Percentiles rank a stretch among this genome's conserved stretches.
These are phyloP conservation scores for Puffinus mauretanicus DNA, from an alignment of 2,113 vertebrate genomes.

Conservation along the genomic window DNA sequence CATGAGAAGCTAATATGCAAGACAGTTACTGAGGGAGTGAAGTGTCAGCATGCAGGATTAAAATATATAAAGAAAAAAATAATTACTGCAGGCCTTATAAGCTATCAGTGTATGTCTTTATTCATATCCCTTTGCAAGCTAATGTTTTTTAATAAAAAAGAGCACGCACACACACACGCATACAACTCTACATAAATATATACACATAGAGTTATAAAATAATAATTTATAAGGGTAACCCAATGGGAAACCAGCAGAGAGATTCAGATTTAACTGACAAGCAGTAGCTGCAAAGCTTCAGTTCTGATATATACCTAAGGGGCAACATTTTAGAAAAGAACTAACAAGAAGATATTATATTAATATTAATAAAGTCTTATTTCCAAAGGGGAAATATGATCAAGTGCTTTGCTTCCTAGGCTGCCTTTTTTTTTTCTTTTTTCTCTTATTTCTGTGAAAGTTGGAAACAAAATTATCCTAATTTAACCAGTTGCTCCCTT, in stretches of 20 bases:
- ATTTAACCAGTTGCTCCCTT: neutral
- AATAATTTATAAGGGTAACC: neutral
- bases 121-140: neutral
- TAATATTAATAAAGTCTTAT: slow-evolving; percentile 54
- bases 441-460: neutral
- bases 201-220: neutral
- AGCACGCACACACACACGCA: neutral
- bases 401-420: neutral
- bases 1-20: neutral
- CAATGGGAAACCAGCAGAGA: neutral
- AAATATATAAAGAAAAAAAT: neutral
- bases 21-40: neutral
- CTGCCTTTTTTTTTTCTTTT: neutral
- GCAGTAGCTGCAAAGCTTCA: neutral
- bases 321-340: slow-evolving; percentile 30
- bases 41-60: neutral
- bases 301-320: slow-evolving; percentile 28
- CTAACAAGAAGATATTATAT: slow-evolving; percentile 45
- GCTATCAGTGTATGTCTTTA: neutral
- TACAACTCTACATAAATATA: neutral
- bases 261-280: slow-evolving; percentile 17
- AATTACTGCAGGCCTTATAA: neutral
- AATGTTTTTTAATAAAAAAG: neutral
- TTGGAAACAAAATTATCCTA: neutral
- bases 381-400: slow-evolving; percentile 35